Percentiles rank a stretch among this genome's conserved stretches.
Conservation (phyloP, 2,113 vertebrate genomes). For the Megatriorchis doriae region DNA sequence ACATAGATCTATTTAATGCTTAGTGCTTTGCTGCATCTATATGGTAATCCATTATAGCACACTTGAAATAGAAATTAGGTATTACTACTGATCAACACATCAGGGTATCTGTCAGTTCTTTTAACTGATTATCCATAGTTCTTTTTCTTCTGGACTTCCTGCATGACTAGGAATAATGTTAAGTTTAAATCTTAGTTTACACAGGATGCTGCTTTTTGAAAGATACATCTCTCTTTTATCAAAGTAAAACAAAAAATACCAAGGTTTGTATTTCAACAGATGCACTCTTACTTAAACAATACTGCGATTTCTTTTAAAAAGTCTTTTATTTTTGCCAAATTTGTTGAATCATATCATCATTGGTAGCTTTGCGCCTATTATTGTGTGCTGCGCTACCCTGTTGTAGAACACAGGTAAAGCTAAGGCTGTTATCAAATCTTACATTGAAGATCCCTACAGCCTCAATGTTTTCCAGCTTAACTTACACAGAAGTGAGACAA, state of each 20-base stretch:
- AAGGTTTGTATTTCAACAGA: not conserved
- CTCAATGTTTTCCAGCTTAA: not conserved
- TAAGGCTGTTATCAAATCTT: not conserved
- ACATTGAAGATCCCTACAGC: not conserved
- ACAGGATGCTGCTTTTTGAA: conserved; percentile 39
- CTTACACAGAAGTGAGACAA: not conserved
- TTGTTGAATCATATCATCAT: rapidly evolving
- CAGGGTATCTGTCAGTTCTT: conserved; percentile 72
- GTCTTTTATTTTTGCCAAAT: not conserved
- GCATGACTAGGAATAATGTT: conserved; percentile 87
- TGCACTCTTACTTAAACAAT: not conserved
- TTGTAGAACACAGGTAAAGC: not conserved
- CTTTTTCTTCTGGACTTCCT: conserved; percentile 76
- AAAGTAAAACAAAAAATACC: not conserved
- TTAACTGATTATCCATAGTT: conserved; percentile 86
- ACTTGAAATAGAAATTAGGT: conserved; percentile 89
- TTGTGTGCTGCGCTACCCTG: rapidly evolving
- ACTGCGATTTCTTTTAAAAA: not conserved
- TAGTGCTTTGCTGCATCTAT: conserved; percentile 73
- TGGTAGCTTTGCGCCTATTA: not conserved
- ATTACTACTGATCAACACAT: conserved; percentile 82
- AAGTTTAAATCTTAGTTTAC: conserved; percentile 64
- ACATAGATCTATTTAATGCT: conserved; percentile 73
- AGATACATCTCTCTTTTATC: not conserved
- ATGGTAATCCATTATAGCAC: conserved; percentile 88